Evolutionary conservation across 1,140 invertebrate species (phyloP), one percentile per base, ranked within the genome.

Genomic region (Planococcus citri): DNA sequence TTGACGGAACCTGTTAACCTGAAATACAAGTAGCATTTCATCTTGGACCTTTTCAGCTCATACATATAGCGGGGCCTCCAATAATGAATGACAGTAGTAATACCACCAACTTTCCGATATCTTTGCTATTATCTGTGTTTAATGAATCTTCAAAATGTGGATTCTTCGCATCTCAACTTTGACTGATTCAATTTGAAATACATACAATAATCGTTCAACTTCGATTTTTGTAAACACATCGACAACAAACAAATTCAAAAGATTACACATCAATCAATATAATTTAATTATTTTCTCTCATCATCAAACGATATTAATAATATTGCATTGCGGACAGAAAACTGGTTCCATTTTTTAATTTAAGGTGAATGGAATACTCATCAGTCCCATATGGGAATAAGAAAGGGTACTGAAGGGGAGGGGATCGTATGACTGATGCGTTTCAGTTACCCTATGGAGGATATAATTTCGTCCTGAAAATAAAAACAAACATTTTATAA

Each of bases 141-240:
- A 74, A 57, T 22, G 72, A 74, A 76, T 80, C 72, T 71, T 73
- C 73, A 27, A 83, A 72, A 71, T 79, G 78, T 69, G 79, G 74
- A 72, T 37, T 77, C 72, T 72, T 83, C 80, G 22, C 74, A 74
- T 69, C 80, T 74, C n/a, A 83, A 73, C 72, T 79, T 76, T n/a
- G 68, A 73, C 14, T 83, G 81, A 75, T 82, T 79, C 17, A 74
- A 73, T 69, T 75, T 58, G 20, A 80, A 77, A 71, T 51, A 37
- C 14, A 14, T 74, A 82, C 22, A 73, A 68, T 17, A 80, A 73
- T 69, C 79, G 73, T 74, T 80, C 78, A 41, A 71, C 77, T 76
- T 82, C 79, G 68, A 82, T 78, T 77, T 81, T 82, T 14, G 76
- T 77, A 73, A 78, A 82, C 73, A 80, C 78, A 74, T 82, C 79